Conservation (phyloP, 1,140 invertebrate genomes). For the Polypedilum vanderplanki region DNA sequence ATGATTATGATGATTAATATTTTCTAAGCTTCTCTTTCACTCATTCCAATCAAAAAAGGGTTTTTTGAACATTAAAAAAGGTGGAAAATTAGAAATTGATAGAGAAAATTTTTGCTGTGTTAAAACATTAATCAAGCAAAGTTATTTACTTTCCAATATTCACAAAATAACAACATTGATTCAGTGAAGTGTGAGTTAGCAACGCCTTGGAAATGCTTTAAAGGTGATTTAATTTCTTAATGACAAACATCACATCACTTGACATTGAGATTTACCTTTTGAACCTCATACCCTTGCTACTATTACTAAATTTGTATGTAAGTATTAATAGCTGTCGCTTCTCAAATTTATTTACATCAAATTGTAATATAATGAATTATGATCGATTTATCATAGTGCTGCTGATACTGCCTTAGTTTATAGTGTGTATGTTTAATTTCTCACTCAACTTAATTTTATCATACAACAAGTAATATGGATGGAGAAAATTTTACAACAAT, state of each 20-base stretch:
- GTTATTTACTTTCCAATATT: neutral
- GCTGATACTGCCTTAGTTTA: neutral
- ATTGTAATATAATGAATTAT: constrained; percentile 23
- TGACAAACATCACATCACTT: constrained; percentile 24
- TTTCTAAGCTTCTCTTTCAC: neutral
- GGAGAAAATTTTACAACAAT: neutral
- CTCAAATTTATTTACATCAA: constrained; percentile 27
- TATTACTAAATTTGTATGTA: neutral
- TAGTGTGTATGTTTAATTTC: constrained; percentile 17
- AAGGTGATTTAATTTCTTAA: constrained; percentile 29
- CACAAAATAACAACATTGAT: neutral
- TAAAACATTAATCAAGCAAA: constrained; percentile 10
- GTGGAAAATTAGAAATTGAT: constrained; percentile 13
- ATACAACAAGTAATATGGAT: neutral
- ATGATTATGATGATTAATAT: neutral
- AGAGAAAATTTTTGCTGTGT: neutral
- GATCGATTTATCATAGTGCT: constrained; percentile 24
- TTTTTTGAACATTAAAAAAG: neutral
- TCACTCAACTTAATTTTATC: neutral
- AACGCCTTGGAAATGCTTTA: neutral
- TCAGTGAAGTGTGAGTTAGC: neutral
- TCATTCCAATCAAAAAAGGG: neutral
- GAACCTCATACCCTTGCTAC: neutral
- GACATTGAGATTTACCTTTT: constrained; percentile 23
- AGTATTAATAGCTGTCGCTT: constrained; percentile 9